Conservation (phyloP, 2,113 vertebrate species). For the Caretta caretta region DNA sequence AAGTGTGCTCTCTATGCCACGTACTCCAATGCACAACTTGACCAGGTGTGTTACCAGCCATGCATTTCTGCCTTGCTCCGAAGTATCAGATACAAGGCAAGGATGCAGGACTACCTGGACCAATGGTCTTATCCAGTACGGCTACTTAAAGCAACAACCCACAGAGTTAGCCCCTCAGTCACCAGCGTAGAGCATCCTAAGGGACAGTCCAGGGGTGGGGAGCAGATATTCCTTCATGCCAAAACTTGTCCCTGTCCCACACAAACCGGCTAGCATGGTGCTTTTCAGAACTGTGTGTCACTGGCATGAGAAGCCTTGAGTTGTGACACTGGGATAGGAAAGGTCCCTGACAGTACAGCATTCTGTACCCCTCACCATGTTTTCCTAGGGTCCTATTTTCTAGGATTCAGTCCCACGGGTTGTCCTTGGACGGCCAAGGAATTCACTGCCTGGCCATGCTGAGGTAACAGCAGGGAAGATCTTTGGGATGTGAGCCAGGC, state of each 20-base stretch:
- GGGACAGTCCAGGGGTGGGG: too few relatives aligned
- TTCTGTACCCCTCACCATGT: fast-evolving
- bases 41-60: background rate
- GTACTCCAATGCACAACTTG: background rate
- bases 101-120: background rate
- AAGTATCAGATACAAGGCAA: background rate
- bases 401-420: background rate
- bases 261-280: background rate
- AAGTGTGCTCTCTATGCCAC: too few relatives aligned
- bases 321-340: background rate
- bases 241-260: background rate
- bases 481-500: background rate
- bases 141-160: background rate
- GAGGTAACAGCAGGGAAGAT: background rate
- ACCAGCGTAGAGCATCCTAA: background rate
- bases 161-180: background rate
- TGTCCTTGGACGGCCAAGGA: background rate
- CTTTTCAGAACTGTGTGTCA: background rate
- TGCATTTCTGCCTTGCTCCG: too few relatives aligned
- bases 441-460: background rate
- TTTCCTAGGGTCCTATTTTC: background rate
- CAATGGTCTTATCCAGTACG: background rate
- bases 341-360: background rate
- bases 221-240: background rate
- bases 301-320: background rate